Evolutionary conservation across 2,113 vertebrate genomes (phyloP).

Genomic region (Dolichotis patagonum): DNA sequence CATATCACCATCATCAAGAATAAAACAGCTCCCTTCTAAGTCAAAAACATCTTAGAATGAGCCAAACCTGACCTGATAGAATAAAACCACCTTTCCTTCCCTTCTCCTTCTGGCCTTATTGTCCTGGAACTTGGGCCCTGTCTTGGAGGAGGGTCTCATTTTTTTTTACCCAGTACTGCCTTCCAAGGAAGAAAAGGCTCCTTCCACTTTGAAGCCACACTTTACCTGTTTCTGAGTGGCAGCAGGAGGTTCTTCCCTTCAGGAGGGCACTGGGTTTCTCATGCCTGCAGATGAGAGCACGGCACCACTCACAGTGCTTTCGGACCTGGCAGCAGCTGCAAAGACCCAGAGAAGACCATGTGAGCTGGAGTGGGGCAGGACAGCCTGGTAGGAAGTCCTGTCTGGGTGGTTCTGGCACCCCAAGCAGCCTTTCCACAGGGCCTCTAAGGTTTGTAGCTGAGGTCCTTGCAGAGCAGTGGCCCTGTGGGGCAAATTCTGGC

Average conservation of each 20-base stretch:
- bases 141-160: not conserved
- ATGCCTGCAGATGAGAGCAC: constrained; percentile 82
- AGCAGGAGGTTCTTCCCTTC: constrained; percentile 88
- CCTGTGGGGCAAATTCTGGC: not conserved
- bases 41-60: not conserved
- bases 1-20: not conserved
- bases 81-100: not conserved
- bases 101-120: not conserved
- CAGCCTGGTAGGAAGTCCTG: not conserved
- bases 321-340: constrained; percentile 93
- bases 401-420: not conserved
- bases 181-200: not conserved
- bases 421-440: not conserved
- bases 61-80: not conserved
- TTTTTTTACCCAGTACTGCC: not conserved
- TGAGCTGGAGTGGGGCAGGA: not conserved
- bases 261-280: constrained; percentile 89
- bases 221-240: constrained; percentile 91
- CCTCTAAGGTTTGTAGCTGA: not conserved
- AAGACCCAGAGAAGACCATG: not conserved
- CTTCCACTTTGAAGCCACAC: rapidly evolving
- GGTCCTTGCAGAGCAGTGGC: not conserved
- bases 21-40: not conserved
- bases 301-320: constrained; percentile 88
- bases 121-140: not conserved